A percentile compares a stretch with the other conserved stretches of the same genome.
These are phyloP conservation scores for Lateolabrax maculatus DNA, from an alignment of 2,797 vertebrate species.

Conservation along the genomic window DNA sequence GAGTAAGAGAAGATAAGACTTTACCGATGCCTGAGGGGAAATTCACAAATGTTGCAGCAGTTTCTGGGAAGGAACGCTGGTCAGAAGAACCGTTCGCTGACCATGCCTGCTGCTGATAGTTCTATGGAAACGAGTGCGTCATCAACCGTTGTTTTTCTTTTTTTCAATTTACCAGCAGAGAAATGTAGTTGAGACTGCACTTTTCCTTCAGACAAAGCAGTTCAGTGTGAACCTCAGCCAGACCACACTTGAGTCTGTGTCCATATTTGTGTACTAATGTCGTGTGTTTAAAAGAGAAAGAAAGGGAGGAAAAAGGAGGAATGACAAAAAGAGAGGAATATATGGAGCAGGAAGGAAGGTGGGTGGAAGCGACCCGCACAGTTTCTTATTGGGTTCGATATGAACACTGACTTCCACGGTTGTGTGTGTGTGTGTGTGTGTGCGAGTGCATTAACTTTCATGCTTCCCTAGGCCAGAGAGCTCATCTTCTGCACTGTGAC, in stretches of 20 bases:
- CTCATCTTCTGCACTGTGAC: slow-evolving; percentile 54
- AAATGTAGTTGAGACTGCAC: slow-evolving; percentile 16
- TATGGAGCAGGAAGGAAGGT: not conserved
- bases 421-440: slow-evolving; percentile 6
- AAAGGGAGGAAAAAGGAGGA: not conserved
- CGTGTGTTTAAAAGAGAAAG: not conserved
- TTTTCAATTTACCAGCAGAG: slow-evolving; percentile 34
- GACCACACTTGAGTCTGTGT: not conserved
- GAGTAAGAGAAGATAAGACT: not conserved
- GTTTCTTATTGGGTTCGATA: slow-evolving; percentile 41
- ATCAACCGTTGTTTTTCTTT: slow-evolving; percentile 18
- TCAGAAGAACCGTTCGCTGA: not conserved
- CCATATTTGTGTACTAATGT: slow-evolving; percentile 9
- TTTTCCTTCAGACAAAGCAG: slow-evolving; percentile 39
- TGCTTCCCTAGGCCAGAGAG: slow-evolving; percentile 50
- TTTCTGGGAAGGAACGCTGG: not conserved
- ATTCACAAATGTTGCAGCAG: not conserved
- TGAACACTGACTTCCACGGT: slow-evolving; percentile 17
- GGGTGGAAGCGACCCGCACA: slow-evolving; percentile 1
- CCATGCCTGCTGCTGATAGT: not conserved
- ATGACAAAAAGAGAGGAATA: not conserved
- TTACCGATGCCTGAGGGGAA: not conserved
- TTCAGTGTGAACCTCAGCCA: slow-evolving; percentile 2
- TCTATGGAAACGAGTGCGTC: slow-evolving; percentile 40
- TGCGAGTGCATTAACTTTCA: slow-evolving; percentile 57